phyloP scores from a whole-genome alignment of 2,113 vertebrate species.

The Neolamprologus devosi region DNA sequence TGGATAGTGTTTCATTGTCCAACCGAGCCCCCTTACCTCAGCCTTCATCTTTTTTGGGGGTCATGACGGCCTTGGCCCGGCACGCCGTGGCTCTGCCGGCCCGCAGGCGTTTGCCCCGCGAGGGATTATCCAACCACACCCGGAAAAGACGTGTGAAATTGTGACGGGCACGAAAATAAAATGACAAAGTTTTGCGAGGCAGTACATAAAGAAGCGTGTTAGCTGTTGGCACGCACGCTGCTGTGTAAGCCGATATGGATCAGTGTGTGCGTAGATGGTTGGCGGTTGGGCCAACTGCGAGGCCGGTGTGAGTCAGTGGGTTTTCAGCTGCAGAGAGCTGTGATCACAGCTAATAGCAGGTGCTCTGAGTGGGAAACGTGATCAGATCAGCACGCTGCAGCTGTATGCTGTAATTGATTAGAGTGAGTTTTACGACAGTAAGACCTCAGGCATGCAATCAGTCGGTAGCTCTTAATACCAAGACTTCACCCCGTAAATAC shows the following conservation, averaged over 20 bases:
- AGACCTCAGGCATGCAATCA: conserved; percentile 37
- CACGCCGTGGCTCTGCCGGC: conserved; percentile 14
- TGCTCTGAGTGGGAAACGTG: conserved; percentile 42
- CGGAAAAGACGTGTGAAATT: conserved; percentile 70
- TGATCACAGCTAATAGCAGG: conserved; percentile 49
- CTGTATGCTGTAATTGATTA: conserved; percentile 61
- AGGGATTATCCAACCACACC: conserved; percentile 62
- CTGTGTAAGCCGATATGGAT: conserved; percentile 51
- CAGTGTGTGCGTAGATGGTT: not conserved
- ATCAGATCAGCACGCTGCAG: conserved; percentile 33
- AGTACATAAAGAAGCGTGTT: conserved; percentile 47
- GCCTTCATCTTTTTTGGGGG: not conserved
- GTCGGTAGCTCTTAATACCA: conserved; percentile 3
- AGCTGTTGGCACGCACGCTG: conserved; percentile 47
- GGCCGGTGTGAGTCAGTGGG: conserved; percentile 43
- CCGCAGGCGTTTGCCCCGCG: conserved; percentile 23
- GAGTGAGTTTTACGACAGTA: conserved; percentile 43
- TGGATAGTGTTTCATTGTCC: not conserved
- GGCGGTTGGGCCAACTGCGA: not conserved
- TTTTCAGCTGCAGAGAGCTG: conserved; percentile 1
- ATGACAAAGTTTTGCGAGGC: conserved; percentile 50
- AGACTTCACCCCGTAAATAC: not conserved
- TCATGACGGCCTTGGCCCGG: conserved; percentile 24
- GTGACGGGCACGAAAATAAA: conserved; percentile 68
- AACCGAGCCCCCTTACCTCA: not conserved